phyloP scores from a whole-genome alignment of 2,888 invertebrate species.

The Synanthedon andrenaeformis region DNA sequence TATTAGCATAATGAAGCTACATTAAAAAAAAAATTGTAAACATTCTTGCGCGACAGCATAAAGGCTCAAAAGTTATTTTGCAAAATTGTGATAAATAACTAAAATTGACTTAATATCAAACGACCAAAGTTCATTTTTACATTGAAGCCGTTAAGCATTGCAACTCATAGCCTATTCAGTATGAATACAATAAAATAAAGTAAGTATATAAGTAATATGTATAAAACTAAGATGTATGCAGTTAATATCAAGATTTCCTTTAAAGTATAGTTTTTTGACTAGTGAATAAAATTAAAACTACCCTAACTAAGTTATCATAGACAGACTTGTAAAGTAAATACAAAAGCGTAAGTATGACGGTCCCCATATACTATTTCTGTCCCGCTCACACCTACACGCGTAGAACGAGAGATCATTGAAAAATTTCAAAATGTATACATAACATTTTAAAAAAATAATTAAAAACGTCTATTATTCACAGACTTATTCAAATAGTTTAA shows the following conservation, averaged over 20 bases:
- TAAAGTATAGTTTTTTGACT: conserved; percentile 57
- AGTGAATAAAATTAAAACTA: conserved; percentile 57
- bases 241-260: conserved; percentile 22
- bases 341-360: conserved; percentile 34
- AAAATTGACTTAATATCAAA: too few relatives aligned
- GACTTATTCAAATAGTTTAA: conserved; percentile 4
- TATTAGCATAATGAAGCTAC: too few relatives aligned
- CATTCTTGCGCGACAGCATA: too few relatives aligned
- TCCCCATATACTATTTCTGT: conserved; percentile 6
- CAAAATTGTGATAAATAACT: too few relatives aligned
- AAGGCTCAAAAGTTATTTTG: too few relatives aligned
- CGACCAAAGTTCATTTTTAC: too few relatives aligned
- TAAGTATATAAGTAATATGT: not conserved
- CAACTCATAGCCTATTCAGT: too few relatives aligned
- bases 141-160: too few relatives aligned
- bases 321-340: conserved; percentile 41
- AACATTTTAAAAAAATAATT: not conserved
- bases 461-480: not conserved
- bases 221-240: not conserved
- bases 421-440: conserved; percentile 7
- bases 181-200: too few relatives aligned
- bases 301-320: conserved; percentile 21
- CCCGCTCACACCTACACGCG: conserved; percentile 14
- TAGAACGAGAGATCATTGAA: conserved; percentile 14
- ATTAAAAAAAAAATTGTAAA: too few relatives aligned